These are phyloP conservation scores for Amblyopsis hoosieri DNA, from an alignment of 2,797 vertebrate species.

Conservation along the genomic window DNA sequence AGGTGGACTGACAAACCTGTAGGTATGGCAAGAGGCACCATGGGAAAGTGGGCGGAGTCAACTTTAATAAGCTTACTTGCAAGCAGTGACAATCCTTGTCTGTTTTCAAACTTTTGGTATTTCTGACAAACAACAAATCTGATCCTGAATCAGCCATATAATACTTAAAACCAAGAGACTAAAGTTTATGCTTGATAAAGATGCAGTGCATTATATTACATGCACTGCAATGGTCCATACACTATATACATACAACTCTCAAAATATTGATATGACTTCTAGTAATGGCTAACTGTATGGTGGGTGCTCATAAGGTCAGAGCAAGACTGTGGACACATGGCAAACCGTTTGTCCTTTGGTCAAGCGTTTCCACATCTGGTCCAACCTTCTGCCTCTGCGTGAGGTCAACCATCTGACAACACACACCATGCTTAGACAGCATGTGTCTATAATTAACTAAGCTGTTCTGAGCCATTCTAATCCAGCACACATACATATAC, in stretches of 20 bases:
- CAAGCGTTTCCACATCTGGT: conserved; percentile 35
- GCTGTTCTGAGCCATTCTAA: conserved; percentile 81
- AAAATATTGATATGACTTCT: too few species aligned
- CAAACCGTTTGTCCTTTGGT: conserved; percentile 47
- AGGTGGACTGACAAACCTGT: conserved; percentile 61
- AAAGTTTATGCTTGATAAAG: background rate
- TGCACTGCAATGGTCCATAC: background rate
- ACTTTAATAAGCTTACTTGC: conserved; percentile 66
- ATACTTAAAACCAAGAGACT: too few species aligned
- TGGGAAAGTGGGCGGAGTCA: conserved; percentile 77
- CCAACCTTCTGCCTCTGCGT: conserved; percentile 34
- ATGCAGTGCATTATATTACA: background rate
- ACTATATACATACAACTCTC: too few species aligned
- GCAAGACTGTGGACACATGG: conserved; percentile 59
- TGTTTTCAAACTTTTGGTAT: conserved; percentile 20
- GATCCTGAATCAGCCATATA: background rate
- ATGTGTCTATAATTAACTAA: conserved; percentile 84
- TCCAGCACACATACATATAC: conserved; percentile 68
- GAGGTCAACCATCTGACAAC: conserved; percentile 55
- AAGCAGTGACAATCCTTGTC: conserved; percentile 51
- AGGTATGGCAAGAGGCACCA: conserved; percentile 56
- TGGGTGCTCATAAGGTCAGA: conserved; percentile 7
- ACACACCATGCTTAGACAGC: conserved; percentile 73
- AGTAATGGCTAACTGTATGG: too few species aligned
- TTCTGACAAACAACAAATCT: background rate